phyloP scores from a whole-genome alignment of 2,888 invertebrate species.

The Meta bourneti region DNA sequence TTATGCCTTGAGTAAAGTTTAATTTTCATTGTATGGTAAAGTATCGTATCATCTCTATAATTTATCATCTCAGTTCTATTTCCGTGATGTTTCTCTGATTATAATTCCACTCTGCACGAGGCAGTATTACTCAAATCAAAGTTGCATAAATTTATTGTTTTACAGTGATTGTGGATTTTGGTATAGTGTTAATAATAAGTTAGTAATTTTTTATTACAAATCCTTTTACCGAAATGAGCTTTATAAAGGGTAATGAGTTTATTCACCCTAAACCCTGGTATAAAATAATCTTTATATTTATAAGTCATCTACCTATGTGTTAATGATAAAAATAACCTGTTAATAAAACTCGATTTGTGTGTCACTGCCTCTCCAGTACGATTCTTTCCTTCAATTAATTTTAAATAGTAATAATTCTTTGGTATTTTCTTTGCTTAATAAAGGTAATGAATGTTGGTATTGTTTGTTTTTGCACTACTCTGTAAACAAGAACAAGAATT shows the following conservation, averaged over 20 bases:
- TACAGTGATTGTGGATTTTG: not conserved
- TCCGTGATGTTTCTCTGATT: not conserved
- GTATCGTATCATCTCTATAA: not conserved
- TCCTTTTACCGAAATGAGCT: not conserved
- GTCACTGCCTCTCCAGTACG: conserved; percentile 25
- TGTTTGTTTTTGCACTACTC: not conserved
- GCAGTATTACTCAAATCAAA: conserved; percentile 18
- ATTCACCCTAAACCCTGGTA: not conserved
- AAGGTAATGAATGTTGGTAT: conserved; percentile 43
- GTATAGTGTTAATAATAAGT: not conserved
- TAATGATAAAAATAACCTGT: not conserved
- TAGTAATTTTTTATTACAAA: not conserved
- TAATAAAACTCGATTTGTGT: not conserved
- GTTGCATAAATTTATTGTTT: not conserved
- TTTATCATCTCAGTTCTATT: not conserved
- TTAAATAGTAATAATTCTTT: conserved; percentile 16
- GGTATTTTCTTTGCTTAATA: conserved; percentile 59
- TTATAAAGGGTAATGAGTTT: not conserved
- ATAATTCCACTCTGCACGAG: conserved; percentile 5
- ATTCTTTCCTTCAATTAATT: conserved; percentile 31
- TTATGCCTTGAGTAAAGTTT: not conserved
- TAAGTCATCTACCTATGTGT: not conserved
- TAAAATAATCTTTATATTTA: not conserved
- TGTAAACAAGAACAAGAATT: too few relatives aligned
- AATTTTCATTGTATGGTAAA: not conserved